Evolutionary conservation across 2,113 vertebrate genomes (phyloP).

Genomic region (Crocuta crocuta): DNA sequence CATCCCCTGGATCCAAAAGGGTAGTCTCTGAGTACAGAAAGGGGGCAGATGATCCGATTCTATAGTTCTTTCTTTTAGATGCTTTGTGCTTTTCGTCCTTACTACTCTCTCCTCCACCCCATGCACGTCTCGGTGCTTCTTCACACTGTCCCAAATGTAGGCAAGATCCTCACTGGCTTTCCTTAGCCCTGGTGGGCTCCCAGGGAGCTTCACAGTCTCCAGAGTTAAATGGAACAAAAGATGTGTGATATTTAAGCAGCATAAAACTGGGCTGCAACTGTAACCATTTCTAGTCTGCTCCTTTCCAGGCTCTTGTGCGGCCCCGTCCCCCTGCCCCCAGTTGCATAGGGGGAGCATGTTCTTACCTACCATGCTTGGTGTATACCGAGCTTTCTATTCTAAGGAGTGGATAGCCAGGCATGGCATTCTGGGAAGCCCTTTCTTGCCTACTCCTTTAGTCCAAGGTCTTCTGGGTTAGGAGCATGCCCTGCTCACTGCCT

Average conservation of each 20-base stretch:
- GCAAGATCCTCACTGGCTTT: background rate
- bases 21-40: background rate
- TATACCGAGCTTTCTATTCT: background rate
- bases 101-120: background rate
- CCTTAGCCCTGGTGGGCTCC: background rate
- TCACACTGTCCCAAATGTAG: background rate
- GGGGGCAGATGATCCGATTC: background rate
- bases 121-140: background rate
- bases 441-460: accelerated
- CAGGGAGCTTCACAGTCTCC: background rate
- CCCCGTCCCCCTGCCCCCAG: background rate
- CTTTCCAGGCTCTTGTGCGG: background rate
- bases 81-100: background rate
- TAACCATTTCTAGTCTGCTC: background rate
- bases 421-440: background rate
- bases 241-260: background rate
- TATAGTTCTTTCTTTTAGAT: background rate
- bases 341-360: background rate
- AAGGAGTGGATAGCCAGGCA: background rate
- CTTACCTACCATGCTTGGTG: background rate
- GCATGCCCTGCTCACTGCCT: background rate
- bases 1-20: background rate
- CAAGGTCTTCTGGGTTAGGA: background rate
- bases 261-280: background rate
- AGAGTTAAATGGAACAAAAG: background rate